phyloP scores from a whole-genome alignment of 2,113 vertebrate genomes.

The Plectropomus leopardus region DNA sequence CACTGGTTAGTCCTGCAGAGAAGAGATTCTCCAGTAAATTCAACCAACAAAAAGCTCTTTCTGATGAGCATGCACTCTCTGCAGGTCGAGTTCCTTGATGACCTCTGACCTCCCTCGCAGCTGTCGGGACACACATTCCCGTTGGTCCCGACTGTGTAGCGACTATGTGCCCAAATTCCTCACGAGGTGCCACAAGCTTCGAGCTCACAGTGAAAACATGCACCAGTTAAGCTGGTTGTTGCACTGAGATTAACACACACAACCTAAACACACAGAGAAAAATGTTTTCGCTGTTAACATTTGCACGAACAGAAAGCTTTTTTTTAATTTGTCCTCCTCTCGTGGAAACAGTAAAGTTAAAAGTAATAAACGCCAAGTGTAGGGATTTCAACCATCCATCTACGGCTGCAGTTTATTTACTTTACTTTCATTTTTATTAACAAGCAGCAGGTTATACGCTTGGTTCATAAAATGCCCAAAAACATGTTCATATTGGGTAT shows the following conservation, averaged over 20 bases:
- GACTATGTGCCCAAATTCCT: conserved; percentile 39
- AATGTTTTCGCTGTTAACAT: background rate
- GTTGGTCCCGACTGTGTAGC: conserved; percentile 35
- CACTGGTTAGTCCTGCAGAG: conserved; percentile 46
- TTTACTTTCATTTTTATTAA: too few relatives aligned
- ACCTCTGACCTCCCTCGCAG: conserved; percentile 55
- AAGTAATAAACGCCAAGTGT: too few relatives aligned
- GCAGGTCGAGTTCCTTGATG: conserved; percentile 29
- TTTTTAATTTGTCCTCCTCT: background rate
- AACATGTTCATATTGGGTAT: too few relatives aligned
- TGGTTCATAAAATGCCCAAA: too few relatives aligned
- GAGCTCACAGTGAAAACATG: conserved; percentile 68
- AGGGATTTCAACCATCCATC: too few relatives aligned
- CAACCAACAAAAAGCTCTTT: conserved; percentile 16
- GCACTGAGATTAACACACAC: conserved; percentile 6
- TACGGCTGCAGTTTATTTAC: too few relatives aligned
- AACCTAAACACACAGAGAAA: background rate
- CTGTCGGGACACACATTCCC: conserved; percentile 71
- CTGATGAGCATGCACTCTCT: conserved; percentile 42
- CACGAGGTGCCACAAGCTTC: conserved; percentile 11
- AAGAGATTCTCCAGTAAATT: background rate
- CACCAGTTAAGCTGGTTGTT: conserved; percentile 33
- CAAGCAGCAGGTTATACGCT: too few relatives aligned
- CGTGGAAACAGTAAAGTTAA: too few relatives aligned
- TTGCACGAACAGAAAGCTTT: too few relatives aligned